phyloP scores from a whole-genome alignment of 2,113 vertebrate species.

The Mormyrus lacerda region DNA sequence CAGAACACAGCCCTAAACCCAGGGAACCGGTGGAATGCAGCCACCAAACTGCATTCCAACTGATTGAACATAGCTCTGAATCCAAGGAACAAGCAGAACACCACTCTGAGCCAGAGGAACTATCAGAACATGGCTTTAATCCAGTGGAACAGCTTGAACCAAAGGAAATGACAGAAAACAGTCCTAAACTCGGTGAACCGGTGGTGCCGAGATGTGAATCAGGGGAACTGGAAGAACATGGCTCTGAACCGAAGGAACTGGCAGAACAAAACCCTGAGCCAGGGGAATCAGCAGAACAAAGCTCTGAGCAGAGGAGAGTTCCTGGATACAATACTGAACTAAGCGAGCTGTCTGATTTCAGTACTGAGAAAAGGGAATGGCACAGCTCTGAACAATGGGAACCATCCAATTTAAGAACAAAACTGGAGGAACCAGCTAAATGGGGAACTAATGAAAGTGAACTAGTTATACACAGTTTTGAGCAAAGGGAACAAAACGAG shows the following conservation, averaged over 20 bases:
- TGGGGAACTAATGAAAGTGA: not conserved
- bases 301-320: not conserved
- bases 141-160: not conserved
- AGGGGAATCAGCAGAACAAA: not conserved
- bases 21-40: not conserved
- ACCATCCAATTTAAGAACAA: not conserved
- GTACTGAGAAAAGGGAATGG: not conserved
- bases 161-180: not conserved
- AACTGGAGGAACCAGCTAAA: not conserved
- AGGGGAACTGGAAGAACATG: not conserved
- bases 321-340: not conserved
- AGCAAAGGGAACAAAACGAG: not conserved
- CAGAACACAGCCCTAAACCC: not conserved
- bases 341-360: not conserved
- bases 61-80: not conserved
- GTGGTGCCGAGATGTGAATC: not conserved
- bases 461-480: not conserved
- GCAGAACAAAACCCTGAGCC: not conserved
- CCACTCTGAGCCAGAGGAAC: not conserved
- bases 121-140: not conserved
- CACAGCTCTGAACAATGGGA: not conserved
- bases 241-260: not conserved
- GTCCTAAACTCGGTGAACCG: not conserved
- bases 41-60: no score
- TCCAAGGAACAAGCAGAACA: not conserved